Evolutionary conservation across 2,888 invertebrate species (phyloP).

Genomic region (Junonia oenone): DNA sequence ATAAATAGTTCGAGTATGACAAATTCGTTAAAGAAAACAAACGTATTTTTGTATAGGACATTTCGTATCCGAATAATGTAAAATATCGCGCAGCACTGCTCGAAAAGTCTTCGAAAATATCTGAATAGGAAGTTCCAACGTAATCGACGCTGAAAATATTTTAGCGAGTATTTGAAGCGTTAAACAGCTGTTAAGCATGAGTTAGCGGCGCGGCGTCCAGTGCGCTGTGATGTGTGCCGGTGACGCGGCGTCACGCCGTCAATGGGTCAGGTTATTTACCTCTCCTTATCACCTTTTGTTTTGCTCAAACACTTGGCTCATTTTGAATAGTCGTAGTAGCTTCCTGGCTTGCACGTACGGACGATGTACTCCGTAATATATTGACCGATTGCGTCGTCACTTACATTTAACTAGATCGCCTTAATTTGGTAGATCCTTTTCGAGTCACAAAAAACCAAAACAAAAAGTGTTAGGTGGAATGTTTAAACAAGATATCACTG

Average conservation of each 20-base stretch:
- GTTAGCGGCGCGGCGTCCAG: constrained; percentile 35
- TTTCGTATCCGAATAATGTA: not conserved
- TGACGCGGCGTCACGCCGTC: constrained; percentile 58
- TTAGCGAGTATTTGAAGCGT: constrained; percentile 56
- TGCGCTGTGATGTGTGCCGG: constrained; percentile 33
- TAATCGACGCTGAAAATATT: constrained; percentile 52
- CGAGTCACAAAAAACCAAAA: constrained; percentile 15
- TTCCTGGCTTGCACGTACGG: constrained; percentile 38
- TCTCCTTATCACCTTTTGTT: constrained; percentile 78
- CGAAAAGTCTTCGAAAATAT: constrained; percentile 3
- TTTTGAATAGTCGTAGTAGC: constrained; percentile 38
- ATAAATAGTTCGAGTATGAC: no score
- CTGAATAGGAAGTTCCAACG: constrained; percentile 14
- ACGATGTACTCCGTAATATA: constrained; percentile 2
- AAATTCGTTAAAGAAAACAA: no score
- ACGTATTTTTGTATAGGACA: no score
- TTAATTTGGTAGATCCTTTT: constrained; percentile 8
- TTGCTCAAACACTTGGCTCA: constrained; percentile 68
- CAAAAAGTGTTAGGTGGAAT: constrained; percentile 34
- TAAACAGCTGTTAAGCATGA: constrained; percentile 57
- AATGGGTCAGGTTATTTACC: constrained; percentile 77
- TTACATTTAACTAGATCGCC: not conserved
- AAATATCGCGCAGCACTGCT: not conserved
- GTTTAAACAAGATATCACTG: constrained; percentile 59
- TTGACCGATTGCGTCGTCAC: not conserved